These are phyloP conservation scores for Tenebrosternarchus preto DNA, from an alignment of 2,113 vertebrate genomes.

Conservation along the genomic window DNA sequence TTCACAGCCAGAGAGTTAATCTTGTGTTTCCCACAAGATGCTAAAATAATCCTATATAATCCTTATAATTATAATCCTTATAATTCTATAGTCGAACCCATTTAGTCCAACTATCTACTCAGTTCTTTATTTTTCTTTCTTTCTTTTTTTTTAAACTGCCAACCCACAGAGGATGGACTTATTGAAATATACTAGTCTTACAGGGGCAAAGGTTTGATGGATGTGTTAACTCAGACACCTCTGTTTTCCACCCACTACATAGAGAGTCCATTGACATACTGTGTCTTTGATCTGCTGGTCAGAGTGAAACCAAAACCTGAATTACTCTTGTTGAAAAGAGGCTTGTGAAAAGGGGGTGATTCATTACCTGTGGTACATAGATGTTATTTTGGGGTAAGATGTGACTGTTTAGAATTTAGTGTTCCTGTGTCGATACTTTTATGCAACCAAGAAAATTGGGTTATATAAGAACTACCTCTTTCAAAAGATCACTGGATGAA, in stretches of 20 bases:
- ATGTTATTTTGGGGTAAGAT: conserved; percentile 46
- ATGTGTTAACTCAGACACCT: conserved; percentile 29
- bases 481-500: conserved; percentile 25
- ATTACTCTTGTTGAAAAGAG: background rate
- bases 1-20: too few relatives aligned
- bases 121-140: too few relatives aligned
- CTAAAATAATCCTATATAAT: too few relatives aligned
- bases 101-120: conserved; percentile 7
- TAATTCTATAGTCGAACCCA: background rate
- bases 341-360: background rate
- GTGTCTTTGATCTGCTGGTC: conserved; percentile 29
- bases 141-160: conserved; percentile 13
- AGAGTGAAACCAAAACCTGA: conserved; percentile 11
- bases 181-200: background rate
- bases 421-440: conserved; percentile 37
- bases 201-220: background rate
- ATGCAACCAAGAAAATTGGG: conserved; percentile 49
- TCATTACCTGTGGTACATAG: conserved; percentile 5
- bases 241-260: conserved; percentile 1
- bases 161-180: background rate
- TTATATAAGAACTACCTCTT: conserved; percentile 47
- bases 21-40: too few relatives aligned
- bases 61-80: too few relatives aligned
- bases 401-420: conserved; percentile 46
- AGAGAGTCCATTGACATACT: conserved; percentile 11